A percentile compares a stretch with the other conserved stretches of the same genome.
These are phyloP conservation scores for Cabera pusaria DNA, from an alignment of 2,888 invertebrate species.

Conservation along the genomic window DNA sequence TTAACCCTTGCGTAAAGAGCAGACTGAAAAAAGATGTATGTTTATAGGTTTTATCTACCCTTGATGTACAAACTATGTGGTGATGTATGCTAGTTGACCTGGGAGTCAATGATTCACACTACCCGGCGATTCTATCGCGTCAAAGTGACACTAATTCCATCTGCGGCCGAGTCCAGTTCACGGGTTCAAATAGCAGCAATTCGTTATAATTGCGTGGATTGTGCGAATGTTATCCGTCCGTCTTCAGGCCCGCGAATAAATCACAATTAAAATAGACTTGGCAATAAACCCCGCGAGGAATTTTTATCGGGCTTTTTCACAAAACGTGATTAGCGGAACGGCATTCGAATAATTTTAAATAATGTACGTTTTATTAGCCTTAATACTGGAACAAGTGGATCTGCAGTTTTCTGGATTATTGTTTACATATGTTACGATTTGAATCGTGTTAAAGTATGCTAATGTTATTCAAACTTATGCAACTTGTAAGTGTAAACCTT, in stretches of 20 bases:
- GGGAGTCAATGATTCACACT: no score
- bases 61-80: no score
- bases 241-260: constrained; percentile 34
- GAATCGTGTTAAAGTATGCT: no score
- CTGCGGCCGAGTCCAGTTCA: constrained; percentile 26
- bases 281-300: constrained; percentile 16
- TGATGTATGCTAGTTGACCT: no score
- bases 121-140: constrained; percentile 10
- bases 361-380: constrained; percentile 18
- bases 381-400: constrained; percentile 7
- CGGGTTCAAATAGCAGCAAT: constrained; percentile 33
- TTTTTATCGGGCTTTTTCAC: constrained; percentile 19
- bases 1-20: no score
- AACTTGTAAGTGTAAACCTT: no score
- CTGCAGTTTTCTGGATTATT: constrained; percentile 8
- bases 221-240: constrained; percentile 37
- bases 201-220: constrained; percentile 43
- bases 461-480: no score
- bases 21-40: no score
- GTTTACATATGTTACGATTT: not conserved
- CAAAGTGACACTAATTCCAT: constrained; percentile 34
- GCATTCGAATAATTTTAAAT: constrained; percentile 17
- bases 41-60: no score
- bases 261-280: constrained; percentile 37
- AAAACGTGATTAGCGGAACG: constrained; percentile 18